These are phyloP conservation scores for Brachyrhaphis roseni DNA, from an alignment of 2,797 vertebrate species.

Conservation along the genomic window DNA sequence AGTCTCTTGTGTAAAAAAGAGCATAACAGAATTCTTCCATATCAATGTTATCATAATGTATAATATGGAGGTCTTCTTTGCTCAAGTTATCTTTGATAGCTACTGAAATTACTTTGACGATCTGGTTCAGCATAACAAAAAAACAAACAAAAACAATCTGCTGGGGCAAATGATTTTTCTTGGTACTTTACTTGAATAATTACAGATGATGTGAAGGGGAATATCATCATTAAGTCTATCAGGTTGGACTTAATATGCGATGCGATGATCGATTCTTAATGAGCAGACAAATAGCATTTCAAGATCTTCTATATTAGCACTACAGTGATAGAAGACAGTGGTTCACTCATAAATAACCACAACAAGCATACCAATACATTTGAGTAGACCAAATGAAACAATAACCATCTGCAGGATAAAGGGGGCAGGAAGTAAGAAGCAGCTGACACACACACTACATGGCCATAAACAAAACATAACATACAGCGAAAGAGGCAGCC, in stretches of 20 bases:
- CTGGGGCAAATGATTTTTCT: constrained; percentile 44
- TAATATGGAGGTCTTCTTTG: neutral
- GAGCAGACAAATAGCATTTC: constrained; percentile 60
- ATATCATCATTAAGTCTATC: constrained; percentile 50
- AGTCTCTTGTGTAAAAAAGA: neutral
- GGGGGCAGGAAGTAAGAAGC: constrained; percentile 10
- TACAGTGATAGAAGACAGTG: constrained; percentile 44
- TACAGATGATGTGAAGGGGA: constrained; percentile 41
- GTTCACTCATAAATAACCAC: constrained; percentile 66
- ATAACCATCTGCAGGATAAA: constrained; percentile 46
- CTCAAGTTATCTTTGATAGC: neutral
- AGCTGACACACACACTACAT: constrained; percentile 7
- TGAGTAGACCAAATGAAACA: constrained; percentile 61
- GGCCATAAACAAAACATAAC: constrained; percentile 29
- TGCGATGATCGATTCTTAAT: constrained; percentile 51
- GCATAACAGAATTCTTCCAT: neutral
- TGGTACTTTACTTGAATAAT: constrained; percentile 50
- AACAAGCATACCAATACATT: constrained; percentile 53
- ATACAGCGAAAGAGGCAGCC: constrained; percentile 15
- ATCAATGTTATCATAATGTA: neutral
- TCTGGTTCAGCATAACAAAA: neutral
- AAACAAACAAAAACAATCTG: neutral
- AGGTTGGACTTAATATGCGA: constrained; percentile 36
- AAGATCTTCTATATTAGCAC: constrained; percentile 65
- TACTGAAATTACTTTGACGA: neutral